A percentile compares a stretch with the other conserved stretches of the same genome.
Conservation (phyloP, 2,888 invertebrate species). For the Bhutanitis thaidina region DNA sequence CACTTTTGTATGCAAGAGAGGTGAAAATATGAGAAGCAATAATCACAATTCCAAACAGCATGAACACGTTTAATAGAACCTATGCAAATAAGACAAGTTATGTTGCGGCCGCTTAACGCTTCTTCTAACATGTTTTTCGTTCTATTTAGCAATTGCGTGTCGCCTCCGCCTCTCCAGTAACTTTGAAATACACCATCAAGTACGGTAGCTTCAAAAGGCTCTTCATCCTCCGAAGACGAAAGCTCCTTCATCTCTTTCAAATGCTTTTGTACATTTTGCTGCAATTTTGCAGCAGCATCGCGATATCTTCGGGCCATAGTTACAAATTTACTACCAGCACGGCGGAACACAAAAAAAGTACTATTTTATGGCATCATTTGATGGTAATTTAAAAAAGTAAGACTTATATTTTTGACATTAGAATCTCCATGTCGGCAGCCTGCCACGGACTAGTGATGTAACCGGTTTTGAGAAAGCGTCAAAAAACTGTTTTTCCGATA, state of each 20-base stretch:
- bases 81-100: constrained; percentile 94
- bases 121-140: constrained; percentile 88
- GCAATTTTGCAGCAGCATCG: constrained; percentile 68
- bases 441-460: too few relatives aligned
- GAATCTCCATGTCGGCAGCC: too few relatives aligned
- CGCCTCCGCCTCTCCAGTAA: constrained; percentile 62
- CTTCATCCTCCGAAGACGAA: constrained; percentile 71
- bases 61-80: constrained; percentile 90
- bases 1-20: constrained; percentile 93
- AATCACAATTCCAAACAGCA: constrained; percentile 92
- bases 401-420: too few relatives aligned
- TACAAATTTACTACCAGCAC: neutral
- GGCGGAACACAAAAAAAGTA: too few relatives aligned
- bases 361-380: too few relatives aligned
- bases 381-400: too few relatives aligned
- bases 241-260: constrained; percentile 63
- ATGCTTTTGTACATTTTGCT: constrained; percentile 69
- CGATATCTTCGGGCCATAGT: constrained; percentile 64
- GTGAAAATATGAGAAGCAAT: constrained; percentile 92
- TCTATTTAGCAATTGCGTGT: constrained; percentile 63
- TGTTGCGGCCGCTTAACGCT: constrained; percentile 87
- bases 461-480: too few relatives aligned
- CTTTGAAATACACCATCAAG: constrained; percentile 64
- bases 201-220: constrained; percentile 58
- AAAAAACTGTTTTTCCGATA: too few relatives aligned